Evolutionary conservation across 2,113 vertebrate genomes (phyloP), one percentile per base, ranked within the genome.

Genomic region (Myrmecobius fasciatus): DNA sequence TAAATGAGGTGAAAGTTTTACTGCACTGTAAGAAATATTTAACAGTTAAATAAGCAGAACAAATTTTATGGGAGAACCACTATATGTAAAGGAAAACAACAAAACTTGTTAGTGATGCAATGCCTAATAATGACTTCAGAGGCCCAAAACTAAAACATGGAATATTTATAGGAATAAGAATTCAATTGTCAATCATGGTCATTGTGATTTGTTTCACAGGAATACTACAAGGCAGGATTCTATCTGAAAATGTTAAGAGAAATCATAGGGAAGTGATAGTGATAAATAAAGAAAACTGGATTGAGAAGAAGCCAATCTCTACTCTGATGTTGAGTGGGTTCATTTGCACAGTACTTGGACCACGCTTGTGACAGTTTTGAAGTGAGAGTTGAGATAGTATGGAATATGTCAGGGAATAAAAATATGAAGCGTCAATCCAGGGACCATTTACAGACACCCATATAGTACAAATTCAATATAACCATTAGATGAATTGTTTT

Each of bases 361-460:
- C 54, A 56, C 28, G 25, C 26, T 56, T 56, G 54, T 26, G 25
- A 83, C 20, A 24, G 17, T 8, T 14, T 17, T 92, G 91, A 90
- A 90, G 88, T 31, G 10, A 53, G 52, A 48, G 28, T 5, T 14
- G 14, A 26, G 47, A 56, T 52, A 36, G 10, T 31, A 83, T 8
- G 89, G 9, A 53, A 25, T 28, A 52, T 28, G 91, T 95, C 36
- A 94, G 67, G 47, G 93, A 97, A 94, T 5, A 89, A 75, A 25
- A 83, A 14, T 0, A 31, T 36, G 31, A 92, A 8, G 31, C 51
- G 92, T 36, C 48, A 92, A 93, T 24, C 48, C 26, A 52, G 53
- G n/a, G 14, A 53, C 43, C 91, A 47, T 49, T 36, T 56, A 67
- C 51, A 52, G 52, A 52, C 92, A 94, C 93, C 90, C 43, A 36